Evolutionary conservation across 2,113 vertebrate species (phyloP).

Genomic region (Notiomystis cincta): DNA sequence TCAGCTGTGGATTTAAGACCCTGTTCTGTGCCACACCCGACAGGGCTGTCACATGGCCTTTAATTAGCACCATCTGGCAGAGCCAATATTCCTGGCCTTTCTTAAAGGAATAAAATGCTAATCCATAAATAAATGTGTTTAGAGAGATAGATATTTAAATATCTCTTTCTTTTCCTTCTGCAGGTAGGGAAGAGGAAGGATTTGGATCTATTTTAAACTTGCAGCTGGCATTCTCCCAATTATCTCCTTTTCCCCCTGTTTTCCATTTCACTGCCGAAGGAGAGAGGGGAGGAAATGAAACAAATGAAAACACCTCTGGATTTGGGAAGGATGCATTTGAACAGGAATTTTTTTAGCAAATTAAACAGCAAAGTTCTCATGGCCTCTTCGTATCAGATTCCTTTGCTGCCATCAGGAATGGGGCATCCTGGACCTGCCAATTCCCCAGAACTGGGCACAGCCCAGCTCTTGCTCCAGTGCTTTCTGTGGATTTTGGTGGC

Average conservation of each 20-base stretch:
- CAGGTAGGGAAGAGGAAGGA: conserved; percentile 9
- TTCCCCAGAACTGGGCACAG: background rate
- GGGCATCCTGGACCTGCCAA: background rate
- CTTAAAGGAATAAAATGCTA: background rate
- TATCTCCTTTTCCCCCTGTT: background rate
- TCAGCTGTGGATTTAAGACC: accelerated
- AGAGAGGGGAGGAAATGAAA: background rate
- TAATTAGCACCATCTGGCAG: background rate
- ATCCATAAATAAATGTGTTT: background rate
- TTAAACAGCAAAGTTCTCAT: background rate
- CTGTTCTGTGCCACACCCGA: accelerated
- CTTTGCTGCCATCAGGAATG: accelerated
- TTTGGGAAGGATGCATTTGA: background rate
- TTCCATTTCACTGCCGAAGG: background rate
- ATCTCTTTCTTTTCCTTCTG: background rate
- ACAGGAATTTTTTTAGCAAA: background rate
- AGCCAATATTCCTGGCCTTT: background rate
- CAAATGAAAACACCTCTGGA: background rate
- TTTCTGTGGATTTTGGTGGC: background rate
- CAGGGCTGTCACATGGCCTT: background rate
- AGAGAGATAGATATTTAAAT: background rate
- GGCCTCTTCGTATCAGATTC: background rate
- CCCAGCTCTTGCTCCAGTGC: background rate
- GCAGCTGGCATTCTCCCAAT: background rate
- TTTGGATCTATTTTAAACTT: conserved; percentile 36